Conservation (phyloP, 2,113 vertebrate genomes). For the Irena cyanogastra region DNA sequence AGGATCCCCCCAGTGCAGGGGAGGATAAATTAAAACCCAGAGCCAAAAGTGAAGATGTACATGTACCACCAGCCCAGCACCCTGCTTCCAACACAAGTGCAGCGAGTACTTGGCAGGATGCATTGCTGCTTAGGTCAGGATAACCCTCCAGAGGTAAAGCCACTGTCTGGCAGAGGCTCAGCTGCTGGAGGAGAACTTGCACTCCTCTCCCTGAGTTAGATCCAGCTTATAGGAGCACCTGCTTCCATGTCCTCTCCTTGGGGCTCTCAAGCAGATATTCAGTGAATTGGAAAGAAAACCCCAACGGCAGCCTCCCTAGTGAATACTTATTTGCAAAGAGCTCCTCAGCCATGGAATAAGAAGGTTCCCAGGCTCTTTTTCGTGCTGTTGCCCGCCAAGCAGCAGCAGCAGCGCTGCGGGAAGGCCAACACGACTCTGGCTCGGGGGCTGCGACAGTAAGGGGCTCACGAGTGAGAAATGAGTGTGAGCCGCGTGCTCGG, state of each 20-base stretch:
- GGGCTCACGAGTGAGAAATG: not conserved
- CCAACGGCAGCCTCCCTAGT: not conserved
- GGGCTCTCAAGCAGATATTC: not conserved
- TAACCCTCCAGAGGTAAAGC: not conserved
- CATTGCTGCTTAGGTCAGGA: not conserved
- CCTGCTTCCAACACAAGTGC: not conserved
- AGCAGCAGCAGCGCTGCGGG: not conserved
- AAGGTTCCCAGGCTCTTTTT: not conserved
- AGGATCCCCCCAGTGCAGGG: not conserved
- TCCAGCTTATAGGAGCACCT: not conserved
- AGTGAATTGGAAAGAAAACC: not conserved
- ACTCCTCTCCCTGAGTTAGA: not conserved
- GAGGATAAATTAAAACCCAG: not conserved
- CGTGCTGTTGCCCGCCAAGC: not conserved
- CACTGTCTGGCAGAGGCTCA: not conserved
- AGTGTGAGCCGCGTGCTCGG: not conserved
- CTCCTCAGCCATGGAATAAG: not conserved
- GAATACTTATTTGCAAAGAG: not conserved
- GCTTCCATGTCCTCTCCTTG: not conserved
- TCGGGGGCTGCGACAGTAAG: not conserved
- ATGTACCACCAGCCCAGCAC: not conserved
- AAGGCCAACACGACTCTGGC: not conserved
- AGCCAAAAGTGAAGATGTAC: not conserved
- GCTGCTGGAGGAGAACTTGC: not conserved
- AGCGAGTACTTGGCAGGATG: not conserved